Evolutionary conservation across 1,140 invertebrate genomes (phyloP).

Genomic region (Papilio polyxenes): DNA sequence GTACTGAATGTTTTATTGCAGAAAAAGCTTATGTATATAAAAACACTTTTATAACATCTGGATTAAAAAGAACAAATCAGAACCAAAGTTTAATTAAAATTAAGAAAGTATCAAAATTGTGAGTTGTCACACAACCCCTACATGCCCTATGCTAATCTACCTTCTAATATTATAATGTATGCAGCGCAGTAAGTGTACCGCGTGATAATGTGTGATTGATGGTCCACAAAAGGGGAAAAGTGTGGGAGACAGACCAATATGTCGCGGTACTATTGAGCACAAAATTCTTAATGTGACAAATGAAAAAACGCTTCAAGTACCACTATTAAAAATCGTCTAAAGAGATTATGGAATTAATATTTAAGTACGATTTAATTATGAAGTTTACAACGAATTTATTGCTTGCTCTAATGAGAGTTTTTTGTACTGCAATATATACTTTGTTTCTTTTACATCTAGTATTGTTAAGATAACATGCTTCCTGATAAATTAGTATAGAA

Average conservation of each 20-base stretch:
- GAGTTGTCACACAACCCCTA: constrained; percentile 40
- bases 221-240: constrained; percentile 45
- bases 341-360: not conserved
- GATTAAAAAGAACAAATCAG: too few relatives aligned
- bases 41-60: too few relatives aligned
- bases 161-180: constrained; percentile 65
- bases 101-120: constrained; percentile 43
- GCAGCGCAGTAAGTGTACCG: constrained; percentile 52
- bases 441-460: too few relatives aligned
- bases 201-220: constrained; percentile 66
- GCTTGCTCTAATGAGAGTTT: too few relatives aligned
- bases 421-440: too few relatives aligned
- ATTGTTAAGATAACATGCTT: not conserved
- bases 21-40: too few relatives aligned
- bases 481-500: not conserved
- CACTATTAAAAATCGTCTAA: not conserved
- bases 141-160: constrained; percentile 60
- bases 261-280: constrained; percentile 35
- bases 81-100: not conserved
- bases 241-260: constrained; percentile 53
- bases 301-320: not conserved
- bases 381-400: not conserved
- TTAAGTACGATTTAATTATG: not conserved
- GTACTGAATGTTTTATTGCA: too few relatives aligned
- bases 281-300: constrained; percentile 35